These are phyloP conservation scores for Polymixis lichenea DNA, from an alignment of 2,888 invertebrate genomes.

Conservation along the genomic window DNA sequence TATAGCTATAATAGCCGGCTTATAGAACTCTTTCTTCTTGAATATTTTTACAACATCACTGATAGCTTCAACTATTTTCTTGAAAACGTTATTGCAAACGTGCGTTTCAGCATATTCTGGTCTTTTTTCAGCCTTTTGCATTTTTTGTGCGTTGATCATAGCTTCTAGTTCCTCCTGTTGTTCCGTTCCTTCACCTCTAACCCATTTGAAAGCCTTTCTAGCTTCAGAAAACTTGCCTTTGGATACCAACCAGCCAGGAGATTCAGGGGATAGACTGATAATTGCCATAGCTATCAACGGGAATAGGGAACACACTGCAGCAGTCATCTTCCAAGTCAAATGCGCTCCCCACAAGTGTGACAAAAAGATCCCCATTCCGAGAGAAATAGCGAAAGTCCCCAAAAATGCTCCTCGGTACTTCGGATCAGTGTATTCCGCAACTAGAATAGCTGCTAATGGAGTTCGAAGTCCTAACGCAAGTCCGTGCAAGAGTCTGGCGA, in stretches of 20 bases:
- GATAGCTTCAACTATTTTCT: constrained; percentile 74
- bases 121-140: constrained; percentile 75
- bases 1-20: constrained; percentile 86
- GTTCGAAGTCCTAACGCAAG: constrained; percentile 89
- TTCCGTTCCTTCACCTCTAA: constrained; percentile 88
- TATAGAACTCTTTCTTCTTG: constrained; percentile 87
- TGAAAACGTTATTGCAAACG: constrained; percentile 75
- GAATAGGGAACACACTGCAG: constrained; percentile 88
- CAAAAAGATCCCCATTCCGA: constrained; percentile 91
- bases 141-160: constrained; percentile 84
- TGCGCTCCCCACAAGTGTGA: constrained; percentile 92
- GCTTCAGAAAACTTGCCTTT: constrained; percentile 91
- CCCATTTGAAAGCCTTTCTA: constrained; percentile 90
- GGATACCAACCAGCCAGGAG: constrained; percentile 92
- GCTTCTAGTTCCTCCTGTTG: constrained; percentile 85
- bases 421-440: constrained; percentile 91
- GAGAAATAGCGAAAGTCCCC: constrained; percentile 91
- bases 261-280: constrained; percentile 90
- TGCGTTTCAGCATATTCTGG: constrained; percentile 68
- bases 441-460: constrained; percentile 89
- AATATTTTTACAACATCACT: constrained; percentile 82
- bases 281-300: constrained; percentile 87
- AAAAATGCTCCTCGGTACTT: constrained; percentile 92
- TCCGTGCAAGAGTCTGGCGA: constrained; percentile 87
- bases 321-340: constrained; percentile 91